These are phyloP conservation scores for Phaethon lepturus DNA, from an alignment of 2,113 vertebrate genomes.

Conservation along the genomic window DNA sequence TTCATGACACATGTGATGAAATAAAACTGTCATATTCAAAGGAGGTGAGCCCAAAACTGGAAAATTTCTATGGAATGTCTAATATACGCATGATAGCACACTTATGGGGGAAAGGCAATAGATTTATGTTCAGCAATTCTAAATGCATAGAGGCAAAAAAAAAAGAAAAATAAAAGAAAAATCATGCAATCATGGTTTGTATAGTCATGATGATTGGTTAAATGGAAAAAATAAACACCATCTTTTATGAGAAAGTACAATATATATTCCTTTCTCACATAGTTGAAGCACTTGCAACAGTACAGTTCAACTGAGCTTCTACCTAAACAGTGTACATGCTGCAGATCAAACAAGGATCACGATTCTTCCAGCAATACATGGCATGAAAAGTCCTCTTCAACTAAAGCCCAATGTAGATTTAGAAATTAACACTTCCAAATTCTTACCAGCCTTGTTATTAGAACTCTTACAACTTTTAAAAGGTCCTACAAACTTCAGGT, in stretches of 20 bases:
- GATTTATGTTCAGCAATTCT: background rate
- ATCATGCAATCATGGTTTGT: conserved; percentile 33
- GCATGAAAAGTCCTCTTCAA: background rate
- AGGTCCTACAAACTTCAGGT: background rate
- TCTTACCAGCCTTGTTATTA: background rate
- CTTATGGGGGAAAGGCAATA: conserved; percentile 50
- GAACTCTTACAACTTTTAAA: background rate
- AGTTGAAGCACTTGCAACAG: background rate
- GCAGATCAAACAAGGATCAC: background rate
- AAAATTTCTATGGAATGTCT: background rate
- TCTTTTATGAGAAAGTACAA: conserved; percentile 16
- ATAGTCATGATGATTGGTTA: background rate
- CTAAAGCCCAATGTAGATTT: background rate
- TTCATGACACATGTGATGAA: background rate
- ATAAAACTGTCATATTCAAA: background rate
- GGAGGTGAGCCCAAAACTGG: background rate
- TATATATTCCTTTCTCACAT: conserved; percentile 1
- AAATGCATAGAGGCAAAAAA: background rate
- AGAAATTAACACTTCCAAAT: background rate
- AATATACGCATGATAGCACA: background rate
- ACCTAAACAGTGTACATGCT: background rate
- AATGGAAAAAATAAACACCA: background rate
- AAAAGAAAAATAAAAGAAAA: background rate
- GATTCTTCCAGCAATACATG: conserved; percentile 24
- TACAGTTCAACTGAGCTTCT: background rate